These are phyloP conservation scores for Hirtodrosophila duncani DNA, from an alignment of 2,888 invertebrate genomes.

Conservation along the genomic window DNA sequence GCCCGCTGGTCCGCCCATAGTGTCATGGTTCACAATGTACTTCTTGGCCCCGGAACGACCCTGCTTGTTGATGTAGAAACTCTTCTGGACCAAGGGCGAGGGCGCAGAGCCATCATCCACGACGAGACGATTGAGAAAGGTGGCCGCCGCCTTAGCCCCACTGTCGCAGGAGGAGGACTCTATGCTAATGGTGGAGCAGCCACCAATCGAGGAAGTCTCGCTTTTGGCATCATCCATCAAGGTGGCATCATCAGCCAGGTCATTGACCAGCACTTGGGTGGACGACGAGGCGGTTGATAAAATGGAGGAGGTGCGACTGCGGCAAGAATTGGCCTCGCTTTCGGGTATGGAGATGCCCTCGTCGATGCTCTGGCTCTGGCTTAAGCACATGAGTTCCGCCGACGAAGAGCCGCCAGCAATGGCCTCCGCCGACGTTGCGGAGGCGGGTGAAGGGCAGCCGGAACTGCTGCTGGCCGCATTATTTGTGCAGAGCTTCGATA, in stretches of 20 bases:
- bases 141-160: conserved; percentile 57
- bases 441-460: conserved; percentile 75
- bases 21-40: conserved; percentile 68
- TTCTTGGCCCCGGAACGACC: conserved; percentile 69
- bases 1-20: conserved; percentile 28
- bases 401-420: conserved; percentile 20
- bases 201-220: conserved; percentile 74
- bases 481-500: conserved; percentile 76
- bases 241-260: conserved; percentile 73
- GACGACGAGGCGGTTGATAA: conserved; percentile 54
- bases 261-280: conserved; percentile 59
- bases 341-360: conserved; percentile 72
- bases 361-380: conserved; percentile 71
- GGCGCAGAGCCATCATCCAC: conserved; percentile 53
- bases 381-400: conserved; percentile 58
- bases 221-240: conserved; percentile 76
- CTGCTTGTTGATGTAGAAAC: conserved; percentile 71
- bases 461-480: conserved; percentile 72
- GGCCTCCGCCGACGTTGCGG: too few relatives aligned
- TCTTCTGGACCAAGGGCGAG: conserved; percentile 59
- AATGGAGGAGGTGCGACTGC: conserved; percentile 53
- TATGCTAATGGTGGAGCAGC: conserved; percentile 71
- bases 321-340: conserved; percentile 53
- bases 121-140: conserved; percentile 59
- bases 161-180: conserved; percentile 72